These are phyloP conservation scores for Alethe castanea DNA, from an alignment of 2,113 vertebrate genomes.

Conservation along the genomic window DNA sequence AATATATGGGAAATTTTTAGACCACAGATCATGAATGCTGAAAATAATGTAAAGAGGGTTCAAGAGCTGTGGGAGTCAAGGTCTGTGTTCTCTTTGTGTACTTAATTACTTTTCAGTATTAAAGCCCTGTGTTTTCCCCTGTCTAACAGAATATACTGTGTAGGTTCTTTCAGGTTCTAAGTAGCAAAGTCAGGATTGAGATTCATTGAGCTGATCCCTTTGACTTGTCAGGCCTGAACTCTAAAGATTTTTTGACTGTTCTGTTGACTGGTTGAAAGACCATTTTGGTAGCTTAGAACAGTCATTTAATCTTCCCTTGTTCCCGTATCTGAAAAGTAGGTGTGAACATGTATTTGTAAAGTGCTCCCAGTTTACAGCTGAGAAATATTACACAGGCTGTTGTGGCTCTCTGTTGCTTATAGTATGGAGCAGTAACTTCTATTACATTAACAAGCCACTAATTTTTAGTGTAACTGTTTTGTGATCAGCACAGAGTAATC, in stretches of 20 bases:
- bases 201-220: neutral
- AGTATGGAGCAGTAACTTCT: neutral
- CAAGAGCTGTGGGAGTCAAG: neutral
- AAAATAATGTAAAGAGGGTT: neutral
- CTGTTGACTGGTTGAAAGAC: neutral
- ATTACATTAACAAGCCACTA: neutral
- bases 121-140: neutral
- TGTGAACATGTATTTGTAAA: neutral
- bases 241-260: neutral
- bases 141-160: neutral
- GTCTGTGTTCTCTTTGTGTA: neutral
- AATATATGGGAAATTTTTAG: neutral
- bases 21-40: neutral
- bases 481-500: neutral
- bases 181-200: neutral
- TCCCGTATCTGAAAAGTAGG: neutral
- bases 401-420: neutral
- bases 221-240: neutral
- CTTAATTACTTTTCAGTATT: neutral
- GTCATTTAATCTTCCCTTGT: neutral
- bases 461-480: neutral
- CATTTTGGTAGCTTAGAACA: neutral
- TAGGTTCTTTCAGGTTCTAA: neutral
- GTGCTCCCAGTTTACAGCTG: neutral
- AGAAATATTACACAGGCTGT: neutral